phyloP scores from a whole-genome alignment of 53 echinoderm and acorn worm genomes.

The Stichopus horrens region DNA sequence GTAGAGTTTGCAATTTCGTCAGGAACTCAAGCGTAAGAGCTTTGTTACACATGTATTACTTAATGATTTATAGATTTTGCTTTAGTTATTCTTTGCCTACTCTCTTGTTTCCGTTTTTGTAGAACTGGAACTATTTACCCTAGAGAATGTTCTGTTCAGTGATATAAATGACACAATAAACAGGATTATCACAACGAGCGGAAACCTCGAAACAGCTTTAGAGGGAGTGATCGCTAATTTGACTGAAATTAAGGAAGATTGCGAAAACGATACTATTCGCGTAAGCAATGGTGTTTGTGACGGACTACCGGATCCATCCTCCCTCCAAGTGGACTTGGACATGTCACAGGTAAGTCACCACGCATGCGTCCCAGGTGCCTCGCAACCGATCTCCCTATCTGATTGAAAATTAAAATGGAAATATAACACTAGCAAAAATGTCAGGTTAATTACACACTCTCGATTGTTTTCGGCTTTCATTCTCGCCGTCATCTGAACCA shows the following conservation, averaged over 20 bases:
- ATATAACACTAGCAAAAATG: too few relatives aligned
- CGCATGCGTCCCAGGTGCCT: too few relatives aligned
- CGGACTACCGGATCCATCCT: conserved; percentile 5
- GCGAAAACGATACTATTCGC: not conserved
- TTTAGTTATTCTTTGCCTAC: too few relatives aligned
- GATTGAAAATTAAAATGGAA: too few relatives aligned
- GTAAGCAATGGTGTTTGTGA: not conserved
- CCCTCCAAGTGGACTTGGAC: conserved; percentile 22
- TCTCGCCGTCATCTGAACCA: too few relatives aligned
- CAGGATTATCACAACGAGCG: not conserved
- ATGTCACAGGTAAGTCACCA: not conserved
- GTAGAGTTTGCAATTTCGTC: too few relatives aligned
- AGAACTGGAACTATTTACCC: not conserved
- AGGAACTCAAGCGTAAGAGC: too few relatives aligned
- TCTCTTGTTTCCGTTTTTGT: too few relatives aligned
- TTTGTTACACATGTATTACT: not conserved
- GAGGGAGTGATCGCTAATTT: conserved; percentile 4
- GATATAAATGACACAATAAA: not conserved
- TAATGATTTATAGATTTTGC: not conserved
- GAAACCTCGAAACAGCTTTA: not conserved
- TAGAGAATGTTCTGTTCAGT: not conserved
- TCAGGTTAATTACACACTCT: too few relatives aligned
- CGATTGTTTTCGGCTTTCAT: too few relatives aligned
- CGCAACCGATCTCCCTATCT: too few relatives aligned
- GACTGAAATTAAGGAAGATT: conserved; percentile 18